Conservation (phyloP, 2,888 invertebrate genomes). For the Leptopterna dolabrata region DNA sequence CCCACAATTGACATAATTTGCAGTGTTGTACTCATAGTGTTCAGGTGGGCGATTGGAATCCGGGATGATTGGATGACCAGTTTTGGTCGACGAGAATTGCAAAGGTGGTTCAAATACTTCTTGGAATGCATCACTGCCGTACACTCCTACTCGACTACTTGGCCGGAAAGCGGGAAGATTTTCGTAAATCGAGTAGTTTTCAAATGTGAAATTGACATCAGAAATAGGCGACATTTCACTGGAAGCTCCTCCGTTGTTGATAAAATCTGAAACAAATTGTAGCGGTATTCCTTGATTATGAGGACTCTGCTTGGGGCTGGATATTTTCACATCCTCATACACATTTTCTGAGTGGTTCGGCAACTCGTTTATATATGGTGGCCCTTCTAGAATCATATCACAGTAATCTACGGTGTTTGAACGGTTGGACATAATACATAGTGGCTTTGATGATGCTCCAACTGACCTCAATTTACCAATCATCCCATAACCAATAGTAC, state of each 20-base stretch:
- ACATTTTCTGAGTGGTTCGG: background rate
- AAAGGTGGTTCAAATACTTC: background rate
- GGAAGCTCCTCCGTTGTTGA: background rate
- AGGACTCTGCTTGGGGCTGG: background rate
- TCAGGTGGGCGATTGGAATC: background rate
- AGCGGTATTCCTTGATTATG: background rate
- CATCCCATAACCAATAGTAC: background rate
- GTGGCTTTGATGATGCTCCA: background rate
- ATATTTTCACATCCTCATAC: background rate
- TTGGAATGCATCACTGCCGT: background rate
- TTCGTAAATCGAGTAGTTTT: background rate
- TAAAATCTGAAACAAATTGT: background rate
- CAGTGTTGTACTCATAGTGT: background rate
- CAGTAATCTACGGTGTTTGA: background rate
- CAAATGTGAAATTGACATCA: background rate
- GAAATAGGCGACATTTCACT: background rate
- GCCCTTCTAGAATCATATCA: slow-evolving; percentile 2
- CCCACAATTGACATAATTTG: background rate
- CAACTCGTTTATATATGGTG: background rate
- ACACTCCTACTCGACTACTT: background rate
- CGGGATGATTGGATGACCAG: background rate
- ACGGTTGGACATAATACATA: background rate
- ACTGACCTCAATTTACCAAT: background rate
- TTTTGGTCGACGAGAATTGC: background rate
- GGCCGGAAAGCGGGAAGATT: background rate